Conservation (phyloP, 2,888 invertebrate species). For the Tetragonisca angustula region DNA sequence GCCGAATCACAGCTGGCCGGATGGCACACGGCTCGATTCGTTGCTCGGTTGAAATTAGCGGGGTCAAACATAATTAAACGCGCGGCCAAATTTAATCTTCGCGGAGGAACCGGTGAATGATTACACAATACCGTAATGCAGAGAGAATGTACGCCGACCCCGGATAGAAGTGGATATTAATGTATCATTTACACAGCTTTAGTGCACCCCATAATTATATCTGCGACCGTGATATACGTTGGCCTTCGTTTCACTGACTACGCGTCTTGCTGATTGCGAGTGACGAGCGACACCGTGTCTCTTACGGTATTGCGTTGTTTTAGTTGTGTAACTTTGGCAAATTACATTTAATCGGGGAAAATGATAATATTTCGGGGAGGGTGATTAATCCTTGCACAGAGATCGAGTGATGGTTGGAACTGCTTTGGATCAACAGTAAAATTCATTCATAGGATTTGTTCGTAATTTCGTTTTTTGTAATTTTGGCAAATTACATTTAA, state of each 20-base stretch:
- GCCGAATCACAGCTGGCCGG: background rate
- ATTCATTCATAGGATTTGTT: background rate
- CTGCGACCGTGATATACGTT: conserved; percentile 11
- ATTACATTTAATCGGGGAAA: background rate
- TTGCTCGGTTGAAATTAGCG: conserved; percentile 26
- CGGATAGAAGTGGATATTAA: conserved; percentile 50
- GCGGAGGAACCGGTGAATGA: conserved; percentile 30
- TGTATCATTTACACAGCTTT: conserved; percentile 52
- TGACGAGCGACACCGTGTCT: background rate
- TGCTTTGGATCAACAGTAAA: no score
- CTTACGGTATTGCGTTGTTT: background rate
- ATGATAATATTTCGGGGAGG: background rate
- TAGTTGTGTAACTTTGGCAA: background rate
- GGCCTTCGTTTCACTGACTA: background rate
- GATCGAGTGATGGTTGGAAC: no score
- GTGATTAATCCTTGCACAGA: background rate
- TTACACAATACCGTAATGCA: conserved; percentile 18
- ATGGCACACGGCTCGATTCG: conserved; percentile 6
- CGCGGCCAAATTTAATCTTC: conserved; percentile 47
- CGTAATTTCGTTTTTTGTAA: background rate
- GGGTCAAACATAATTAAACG: conserved; percentile 54
- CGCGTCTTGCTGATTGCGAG: background rate
- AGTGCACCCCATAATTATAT: conserved; percentile 37
- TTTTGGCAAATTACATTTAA: background rate
- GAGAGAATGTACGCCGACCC: conserved; percentile 6